Percentiles rank a stretch among this genome's conserved stretches.
phyloP scores from a whole-genome alignment of 1,140 invertebrate genomes.

The Philotrypesis tridentata region DNA sequence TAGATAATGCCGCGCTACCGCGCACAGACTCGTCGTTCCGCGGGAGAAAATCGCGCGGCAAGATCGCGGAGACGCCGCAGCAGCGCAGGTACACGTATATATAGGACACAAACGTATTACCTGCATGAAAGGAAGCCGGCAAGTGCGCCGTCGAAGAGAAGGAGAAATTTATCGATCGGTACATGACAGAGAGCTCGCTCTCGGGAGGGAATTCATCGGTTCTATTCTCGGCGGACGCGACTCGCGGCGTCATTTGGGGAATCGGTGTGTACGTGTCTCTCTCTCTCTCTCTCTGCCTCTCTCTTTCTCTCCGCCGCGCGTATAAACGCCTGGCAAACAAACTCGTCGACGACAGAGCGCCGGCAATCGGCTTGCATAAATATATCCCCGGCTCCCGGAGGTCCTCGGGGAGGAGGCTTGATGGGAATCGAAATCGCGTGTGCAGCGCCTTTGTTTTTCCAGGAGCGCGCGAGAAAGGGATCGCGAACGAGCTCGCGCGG shows the following conservation, averaged over 20 bases:
- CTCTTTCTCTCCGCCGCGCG: too few relatives aligned
- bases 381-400: background rate
- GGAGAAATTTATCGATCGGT: background rate
- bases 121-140: background rate
- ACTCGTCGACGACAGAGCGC: background rate
- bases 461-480: too few relatives aligned
- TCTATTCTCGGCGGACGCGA: background rate
- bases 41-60: too few relatives aligned
- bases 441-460: too few relatives aligned
- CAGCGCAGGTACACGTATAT: too few relatives aligned
- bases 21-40: too few relatives aligned
- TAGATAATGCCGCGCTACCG: too few relatives aligned
- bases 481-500: background rate
- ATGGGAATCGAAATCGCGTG: background rate
- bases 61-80: too few relatives aligned
- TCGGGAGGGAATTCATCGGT: constrained; percentile 8
- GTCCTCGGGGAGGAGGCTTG: background rate
- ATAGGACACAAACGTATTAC: too few relatives aligned
- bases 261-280: too few relatives aligned
- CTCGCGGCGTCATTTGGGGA: constrained; percentile 12
- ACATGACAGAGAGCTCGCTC: background rate
- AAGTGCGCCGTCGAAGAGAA: background rate
- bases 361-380: background rate
- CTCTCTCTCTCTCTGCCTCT: too few relatives aligned
- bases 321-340: background rate